Percentiles rank a stretch among this genome's conserved stretches.
Conservation (phyloP, 2,113 vertebrate genomes). For the Ciconia boyciana region DNA sequence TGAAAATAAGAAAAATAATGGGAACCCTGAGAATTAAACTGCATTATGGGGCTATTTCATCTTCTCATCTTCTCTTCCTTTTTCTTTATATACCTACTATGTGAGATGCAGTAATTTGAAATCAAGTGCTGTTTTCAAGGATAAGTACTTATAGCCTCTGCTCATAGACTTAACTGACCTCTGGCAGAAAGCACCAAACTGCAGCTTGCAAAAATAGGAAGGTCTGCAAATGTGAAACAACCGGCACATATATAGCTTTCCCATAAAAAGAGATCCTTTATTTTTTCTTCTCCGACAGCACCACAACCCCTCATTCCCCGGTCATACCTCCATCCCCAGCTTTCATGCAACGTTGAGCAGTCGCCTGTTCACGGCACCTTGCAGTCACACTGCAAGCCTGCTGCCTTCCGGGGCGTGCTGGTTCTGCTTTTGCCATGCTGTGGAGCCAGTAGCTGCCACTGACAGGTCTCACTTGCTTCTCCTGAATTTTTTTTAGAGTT, state of each 20-base stretch:
- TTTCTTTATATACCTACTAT: accelerated
- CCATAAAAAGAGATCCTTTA: neutral
- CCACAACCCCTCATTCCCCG: accelerated
- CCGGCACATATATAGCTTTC: neutral
- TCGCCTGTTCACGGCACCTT: neutral
- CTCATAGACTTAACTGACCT: neutral
- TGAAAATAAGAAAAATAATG: neutral
- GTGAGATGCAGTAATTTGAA: neutral
- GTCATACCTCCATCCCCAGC: neutral
- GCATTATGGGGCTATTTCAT: neutral
- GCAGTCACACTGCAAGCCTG: neutral
- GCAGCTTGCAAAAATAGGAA: neutral
- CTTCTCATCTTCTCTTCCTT: neutral
- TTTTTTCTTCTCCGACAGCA: neutral
- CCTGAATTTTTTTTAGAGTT: neutral
- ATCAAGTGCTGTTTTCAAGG: neutral
- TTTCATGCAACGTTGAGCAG: neutral
- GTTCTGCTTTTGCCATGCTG: accelerated
- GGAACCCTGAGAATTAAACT: neutral
- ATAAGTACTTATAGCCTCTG: neutral
- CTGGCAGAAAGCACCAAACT: accelerated
- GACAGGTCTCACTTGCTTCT: accelerated
- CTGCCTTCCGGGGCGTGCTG: accelerated
- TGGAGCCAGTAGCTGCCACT: neutral
- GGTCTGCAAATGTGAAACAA: neutral